Evolutionary conservation across 2,888 invertebrate genomes (phyloP), one percentile per base, ranked within the genome.

Genomic region (Philonicus albiceps): DNA sequence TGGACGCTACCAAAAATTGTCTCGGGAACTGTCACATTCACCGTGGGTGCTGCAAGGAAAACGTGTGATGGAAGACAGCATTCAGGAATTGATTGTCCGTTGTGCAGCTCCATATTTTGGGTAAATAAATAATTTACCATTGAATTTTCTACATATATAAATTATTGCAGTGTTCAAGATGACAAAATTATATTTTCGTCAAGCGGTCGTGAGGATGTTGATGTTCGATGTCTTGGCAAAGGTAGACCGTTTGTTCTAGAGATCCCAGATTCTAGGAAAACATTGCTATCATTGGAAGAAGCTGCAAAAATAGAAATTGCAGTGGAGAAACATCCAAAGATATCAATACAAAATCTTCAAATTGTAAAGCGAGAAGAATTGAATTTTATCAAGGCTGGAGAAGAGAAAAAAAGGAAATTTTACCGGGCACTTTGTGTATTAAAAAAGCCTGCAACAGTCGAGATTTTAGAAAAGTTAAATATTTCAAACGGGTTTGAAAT

Each of bases 121-220:
- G 94, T 94, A 92, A 92, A 94, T 40, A 34, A 11, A 64, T 16
- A 1, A 16, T 31, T 31, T 22, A 7, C n/a, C 49, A 49, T n/a
- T 49, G 7, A 49, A n/a, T 49, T 49, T 6, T 19, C 16, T 49
- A n/a, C 16, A 49, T 3, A 49, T 37, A n/a, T 49, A n/a, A n/a
- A n/a, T 49, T 49, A 49, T 55, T 34, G 13, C 81, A 90, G 90
- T 8, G 90, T 90, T 5, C 88, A 89, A 0, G 88, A 88, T 1
- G 88, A 90, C 1, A 91, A 90, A 37, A 92, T 95, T n/a, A 96
- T 96, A 90, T 97, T 99, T 93, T 95, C 96, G 89, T 95, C 98
- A 2, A 98, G 98, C 85, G 99, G 99, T 0, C 93, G 99, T 55
- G 99, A 99, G 93, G 99, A 99, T 93, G 97, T 98, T 0, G 99